phyloP scores from a whole-genome alignment of 2,113 vertebrate genomes.

The Cyanoderma ruficeps region DNA sequence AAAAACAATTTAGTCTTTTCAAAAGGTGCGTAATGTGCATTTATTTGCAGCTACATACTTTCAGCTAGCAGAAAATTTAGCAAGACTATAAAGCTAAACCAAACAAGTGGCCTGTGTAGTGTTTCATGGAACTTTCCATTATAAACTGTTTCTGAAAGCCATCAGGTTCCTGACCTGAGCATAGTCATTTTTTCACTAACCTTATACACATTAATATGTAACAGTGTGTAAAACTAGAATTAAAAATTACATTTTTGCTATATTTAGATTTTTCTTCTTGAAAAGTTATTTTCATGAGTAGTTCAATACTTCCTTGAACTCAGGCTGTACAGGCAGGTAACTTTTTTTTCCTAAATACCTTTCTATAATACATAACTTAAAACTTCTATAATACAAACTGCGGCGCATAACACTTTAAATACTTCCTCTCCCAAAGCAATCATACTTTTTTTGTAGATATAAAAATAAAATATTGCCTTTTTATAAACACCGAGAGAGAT shows the following conservation, averaged over 20 bases:
- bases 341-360: not conserved
- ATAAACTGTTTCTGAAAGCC: not conserved
- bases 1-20: slow-evolving; percentile 37
- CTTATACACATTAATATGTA: not conserved
- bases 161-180: not conserved
- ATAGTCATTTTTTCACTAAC: not conserved
- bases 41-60: slow-evolving; percentile 1
- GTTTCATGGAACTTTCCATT: not conserved
- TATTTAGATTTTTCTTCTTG: not conserved
- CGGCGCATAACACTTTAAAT: not conserved
- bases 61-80: not conserved
- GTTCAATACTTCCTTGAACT: not conserved
- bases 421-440: not conserved
- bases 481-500: not conserved
- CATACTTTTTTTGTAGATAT: not conserved
- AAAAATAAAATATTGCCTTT: not conserved
- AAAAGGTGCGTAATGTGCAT: not conserved
- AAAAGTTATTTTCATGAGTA: not conserved
- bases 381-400: not conserved
- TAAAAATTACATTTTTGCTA: not conserved
- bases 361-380: not conserved
- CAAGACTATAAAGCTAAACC: not conserved
- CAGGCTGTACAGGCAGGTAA: not conserved
- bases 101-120: not conserved
- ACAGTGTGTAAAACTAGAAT: not conserved